These are phyloP conservation scores for Aptenodytes forsteri DNA, from an alignment of 2,113 vertebrate genomes.

Conservation along the genomic window DNA sequence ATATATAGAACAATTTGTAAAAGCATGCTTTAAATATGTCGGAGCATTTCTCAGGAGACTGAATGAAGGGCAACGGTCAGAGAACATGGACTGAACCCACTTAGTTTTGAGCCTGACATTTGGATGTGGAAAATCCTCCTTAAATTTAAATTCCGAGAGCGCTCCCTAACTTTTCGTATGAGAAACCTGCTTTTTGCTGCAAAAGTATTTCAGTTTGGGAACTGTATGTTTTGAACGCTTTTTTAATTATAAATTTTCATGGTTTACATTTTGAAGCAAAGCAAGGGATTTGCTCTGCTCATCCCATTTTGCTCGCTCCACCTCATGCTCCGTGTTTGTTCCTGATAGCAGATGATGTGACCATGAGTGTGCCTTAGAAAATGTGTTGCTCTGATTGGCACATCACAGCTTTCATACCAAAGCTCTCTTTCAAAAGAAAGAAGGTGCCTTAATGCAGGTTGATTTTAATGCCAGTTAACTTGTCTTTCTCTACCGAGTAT, in stretches of 20 bases:
- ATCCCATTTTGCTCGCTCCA: background rate
- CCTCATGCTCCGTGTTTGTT: background rate
- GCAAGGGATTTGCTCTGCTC: background rate
- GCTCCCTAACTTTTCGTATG: background rate
- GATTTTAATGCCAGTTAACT: background rate
- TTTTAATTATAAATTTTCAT: background rate
- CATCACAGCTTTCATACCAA: background rate
- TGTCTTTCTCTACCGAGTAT: background rate
- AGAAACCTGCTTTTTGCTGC: background rate
- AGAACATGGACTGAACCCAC: background rate
- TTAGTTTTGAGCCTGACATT: background rate
- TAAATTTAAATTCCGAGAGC: background rate
- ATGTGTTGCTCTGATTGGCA: background rate
- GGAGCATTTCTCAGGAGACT: background rate
- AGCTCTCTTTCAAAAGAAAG: background rate
- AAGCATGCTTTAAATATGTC: slow-evolving; percentile 27
- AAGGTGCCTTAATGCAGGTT: background rate
- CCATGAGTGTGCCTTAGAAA: background rate
- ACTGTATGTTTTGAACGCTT: fast-evolving
- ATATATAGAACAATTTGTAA: slow-evolving; percentile 23
- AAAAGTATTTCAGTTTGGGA: background rate
- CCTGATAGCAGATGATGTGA: background rate
- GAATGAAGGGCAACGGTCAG: background rate
- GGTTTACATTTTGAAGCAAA: background rate
- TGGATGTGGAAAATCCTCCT: background rate